Base-by-base conservation (phyloP, 2,113 vertebrate species). In the Mus musculus region DNA sequence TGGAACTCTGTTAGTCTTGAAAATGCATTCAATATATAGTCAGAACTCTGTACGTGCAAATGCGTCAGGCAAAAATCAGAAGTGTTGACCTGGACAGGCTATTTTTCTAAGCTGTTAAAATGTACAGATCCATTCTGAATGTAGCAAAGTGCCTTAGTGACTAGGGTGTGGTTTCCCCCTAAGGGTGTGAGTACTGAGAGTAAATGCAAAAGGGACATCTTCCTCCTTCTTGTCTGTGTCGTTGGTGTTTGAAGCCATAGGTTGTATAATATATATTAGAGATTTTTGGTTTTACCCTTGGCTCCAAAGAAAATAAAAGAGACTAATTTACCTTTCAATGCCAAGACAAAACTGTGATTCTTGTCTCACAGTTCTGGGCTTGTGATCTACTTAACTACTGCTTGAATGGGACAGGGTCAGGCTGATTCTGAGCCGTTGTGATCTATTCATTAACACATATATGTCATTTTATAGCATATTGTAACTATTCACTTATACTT, bases 121-220 rank as follows among this genome's bases (percentile, higher is more conserved):
- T 92, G 30, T 84, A 87, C 54, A 94, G 16, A 94, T 92, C n/a
- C 5, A 36, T 87, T 52, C 36, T 93, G 36, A 92, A 65, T 59
- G 88, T 73, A 90, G 54, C 54, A 56, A n/a, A 80, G 89, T 72
- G 26, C 54, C 72, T 95, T 75, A n/a, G 20, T 77, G 17, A 81
- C n/a, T 80, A 73, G 19, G 17, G 46, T 89, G 20, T 71, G 20
- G 75, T 94, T 95, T 88, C 85, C 61, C 88, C 10, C 11, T 30
- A 52, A 94, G 52, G 5, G 5, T 28, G 3, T 59, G 42, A 75
- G 20, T 39, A 69, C n/a, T 26, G 33, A 42, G 26, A 88, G 82
- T 16, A 67, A 78, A 91, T 36, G 13, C 24, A 19, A 78, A 87
- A 65, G n/a, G 90, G 85, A 95, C 92, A 39, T 6, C 85, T 90